A percentile compares a stretch with the other conserved stretches of the same genome.
Evolutionary conservation across 2,797 vertebrate genomes (phyloP).

Genomic region (Chelonia mydas): DNA sequence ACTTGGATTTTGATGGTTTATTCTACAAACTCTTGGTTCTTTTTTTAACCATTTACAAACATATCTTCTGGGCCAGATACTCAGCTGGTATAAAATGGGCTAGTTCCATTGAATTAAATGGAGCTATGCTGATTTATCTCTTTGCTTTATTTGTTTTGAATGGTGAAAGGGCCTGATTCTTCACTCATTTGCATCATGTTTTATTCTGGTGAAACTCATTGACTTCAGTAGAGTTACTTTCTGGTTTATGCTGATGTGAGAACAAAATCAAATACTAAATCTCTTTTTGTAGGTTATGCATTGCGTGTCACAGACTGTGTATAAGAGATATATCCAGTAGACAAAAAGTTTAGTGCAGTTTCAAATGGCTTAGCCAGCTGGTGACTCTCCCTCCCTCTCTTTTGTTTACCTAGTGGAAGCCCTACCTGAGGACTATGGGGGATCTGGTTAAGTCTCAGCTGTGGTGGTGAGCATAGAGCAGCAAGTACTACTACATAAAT

Average conservation of each 20-base stretch:
- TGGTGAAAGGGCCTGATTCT: not conserved
- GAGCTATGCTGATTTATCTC: not conserved
- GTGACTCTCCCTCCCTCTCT: not conserved
- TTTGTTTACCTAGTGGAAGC: slow-evolving; percentile 16
- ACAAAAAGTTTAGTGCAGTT: slow-evolving; percentile 27
- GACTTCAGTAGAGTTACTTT: too few relatives aligned
- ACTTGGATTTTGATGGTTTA: not conserved
- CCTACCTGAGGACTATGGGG: not conserved
- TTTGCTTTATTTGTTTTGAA: not conserved
- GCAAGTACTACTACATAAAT: not conserved
- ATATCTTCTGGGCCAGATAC: not conserved
- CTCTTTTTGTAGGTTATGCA: slow-evolving; percentile 2
- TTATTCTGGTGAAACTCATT: not conserved
- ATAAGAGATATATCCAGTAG: not conserved
- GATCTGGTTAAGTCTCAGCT: not conserved
- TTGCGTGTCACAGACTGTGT: not conserved
- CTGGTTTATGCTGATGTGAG: not conserved
- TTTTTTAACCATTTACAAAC: not conserved
- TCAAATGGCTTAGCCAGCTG: slow-evolving; percentile 22
- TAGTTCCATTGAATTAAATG: not conserved
- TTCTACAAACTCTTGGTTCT: not conserved
- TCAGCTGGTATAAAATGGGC: not conserved
- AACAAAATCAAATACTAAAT: not conserved
- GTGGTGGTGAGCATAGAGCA: not conserved
- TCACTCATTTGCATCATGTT: not conserved